Percentiles rank a stretch among this genome's conserved stretches.
These are phyloP conservation scores for Acrocephalus scirpaceus DNA, from an alignment of 2,797 vertebrate species.

Conservation along the genomic window DNA sequence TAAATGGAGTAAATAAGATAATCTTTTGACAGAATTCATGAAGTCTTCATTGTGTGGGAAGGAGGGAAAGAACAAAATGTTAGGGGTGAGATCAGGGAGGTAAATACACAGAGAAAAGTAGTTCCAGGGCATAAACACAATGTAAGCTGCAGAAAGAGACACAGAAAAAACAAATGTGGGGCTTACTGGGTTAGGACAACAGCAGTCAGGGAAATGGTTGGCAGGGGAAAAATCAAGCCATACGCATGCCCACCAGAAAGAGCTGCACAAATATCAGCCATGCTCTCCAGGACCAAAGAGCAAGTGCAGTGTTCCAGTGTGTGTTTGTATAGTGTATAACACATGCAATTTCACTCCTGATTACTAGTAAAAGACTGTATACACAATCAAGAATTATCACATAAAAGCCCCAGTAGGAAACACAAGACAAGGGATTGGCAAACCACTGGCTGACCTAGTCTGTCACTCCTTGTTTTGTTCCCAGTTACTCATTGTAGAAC, in stretches of 20 bases:
- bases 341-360: not conserved
- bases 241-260: not conserved
- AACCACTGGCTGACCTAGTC: conserved; percentile 21
- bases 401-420: not conserved
- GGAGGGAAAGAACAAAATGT: not conserved
- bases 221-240: not conserved
- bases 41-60: not conserved
- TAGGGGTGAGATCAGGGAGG: not conserved
- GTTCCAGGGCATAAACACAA: not conserved
- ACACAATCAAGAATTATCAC: not conserved
- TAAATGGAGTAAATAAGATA: not conserved
- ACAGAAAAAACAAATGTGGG: not conserved
- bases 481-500: not conserved
- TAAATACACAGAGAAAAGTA: not conserved
- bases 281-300: not conserved
- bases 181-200: not conserved
- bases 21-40: not conserved
- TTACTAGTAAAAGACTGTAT: not conserved
- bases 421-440: not conserved
- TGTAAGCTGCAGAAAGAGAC: not conserved
- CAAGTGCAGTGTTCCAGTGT: not conserved
- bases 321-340: not conserved
- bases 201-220: not conserved
- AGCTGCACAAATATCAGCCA: not conserved
- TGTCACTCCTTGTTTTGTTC: conserved; percentile 32